Base-by-base conservation (phyloP, 2,797 vertebrate species). In the Brachyrhaphis roseni region DNA sequence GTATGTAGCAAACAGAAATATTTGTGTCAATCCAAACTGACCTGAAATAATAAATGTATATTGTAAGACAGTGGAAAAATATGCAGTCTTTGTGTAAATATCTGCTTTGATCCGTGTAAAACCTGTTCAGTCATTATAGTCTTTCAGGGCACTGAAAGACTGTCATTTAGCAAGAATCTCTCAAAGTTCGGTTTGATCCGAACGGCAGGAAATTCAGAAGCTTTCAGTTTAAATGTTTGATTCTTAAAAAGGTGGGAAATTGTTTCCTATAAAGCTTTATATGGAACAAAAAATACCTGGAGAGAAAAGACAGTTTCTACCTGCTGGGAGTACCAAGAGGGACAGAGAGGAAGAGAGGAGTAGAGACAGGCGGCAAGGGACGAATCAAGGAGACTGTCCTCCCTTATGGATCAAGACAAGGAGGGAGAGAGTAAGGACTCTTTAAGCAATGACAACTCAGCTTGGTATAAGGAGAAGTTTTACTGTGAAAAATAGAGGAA, bases 321-420 rank as follows among this genome's bases (percentile, higher is more conserved):
- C 87, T 81, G n/a, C 78, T 59, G 84, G 62, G 84, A 90, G 72
- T 74, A 76, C 86, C 85, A 68, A 80, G 51, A 64, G 74, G 72
- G 79, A 82, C 0, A 16, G 77, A 70, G 71, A 53, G 53, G 51
- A 74, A 23, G 20, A 75, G 55, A 72, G 55, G 71, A 43, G 57
- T 64, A 72, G 81, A 72, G 41, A 34, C n/a, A 79, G 74, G 73
- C 23, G 3, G 41, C 4, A 4, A 77, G 55, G 68, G 81, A 82
- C 36, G n/a, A 79, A 85, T 76, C 4, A 53, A 81, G 72, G 71
- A 74, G 45, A 66, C 78, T 41, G 57, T 51, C 45, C 78, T 78
- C 34, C 26, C 26, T 57, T 68, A 68, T 39, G 75, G 46, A 20
- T 53, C 26, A 18, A 53, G 15, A 70, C n/a, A 12, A 70, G 74